Conservation (phyloP, 2,113 vertebrate species). For the Pelvicachromis taeniatus region DNA sequence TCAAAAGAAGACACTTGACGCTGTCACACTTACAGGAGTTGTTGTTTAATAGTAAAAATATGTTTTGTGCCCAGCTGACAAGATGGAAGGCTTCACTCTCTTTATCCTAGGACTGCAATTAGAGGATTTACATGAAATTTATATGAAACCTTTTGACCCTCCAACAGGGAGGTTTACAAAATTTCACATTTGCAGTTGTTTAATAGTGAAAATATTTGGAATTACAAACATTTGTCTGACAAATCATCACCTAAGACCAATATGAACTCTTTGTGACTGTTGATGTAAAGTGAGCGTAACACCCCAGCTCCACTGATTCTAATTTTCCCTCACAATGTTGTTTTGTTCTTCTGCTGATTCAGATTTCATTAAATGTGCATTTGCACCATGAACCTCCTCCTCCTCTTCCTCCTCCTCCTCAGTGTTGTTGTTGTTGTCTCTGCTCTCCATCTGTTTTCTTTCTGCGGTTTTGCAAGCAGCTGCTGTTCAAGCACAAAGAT, state of each 20-base stretch:
- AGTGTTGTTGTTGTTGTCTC: not conserved
- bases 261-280: not conserved
- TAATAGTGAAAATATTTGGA: not conserved
- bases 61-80: no score
- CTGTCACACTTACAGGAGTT: not conserved
- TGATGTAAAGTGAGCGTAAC: not conserved
- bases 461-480: not conserved
- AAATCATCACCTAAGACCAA: not conserved
- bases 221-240: not conserved
- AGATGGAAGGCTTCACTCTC: not conserved
- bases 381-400: not conserved
- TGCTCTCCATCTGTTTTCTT: conserved; percentile 16
- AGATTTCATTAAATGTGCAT: not conserved
- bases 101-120: rapidly evolving
- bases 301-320: not conserved
- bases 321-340: not conserved
- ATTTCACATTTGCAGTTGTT: not conserved
- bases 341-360: not conserved
- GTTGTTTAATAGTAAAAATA: not conserved
- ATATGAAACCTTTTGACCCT: not conserved
- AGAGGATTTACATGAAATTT: not conserved
- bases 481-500: not conserved
- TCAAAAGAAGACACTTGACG: rapidly evolving
- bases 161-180: rapidly evolving
- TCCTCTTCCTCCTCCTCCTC: not conserved